phyloP scores from a whole-genome alignment of 53 echinoderm and acorn worm species.

The Arbacia lixula region DNA sequence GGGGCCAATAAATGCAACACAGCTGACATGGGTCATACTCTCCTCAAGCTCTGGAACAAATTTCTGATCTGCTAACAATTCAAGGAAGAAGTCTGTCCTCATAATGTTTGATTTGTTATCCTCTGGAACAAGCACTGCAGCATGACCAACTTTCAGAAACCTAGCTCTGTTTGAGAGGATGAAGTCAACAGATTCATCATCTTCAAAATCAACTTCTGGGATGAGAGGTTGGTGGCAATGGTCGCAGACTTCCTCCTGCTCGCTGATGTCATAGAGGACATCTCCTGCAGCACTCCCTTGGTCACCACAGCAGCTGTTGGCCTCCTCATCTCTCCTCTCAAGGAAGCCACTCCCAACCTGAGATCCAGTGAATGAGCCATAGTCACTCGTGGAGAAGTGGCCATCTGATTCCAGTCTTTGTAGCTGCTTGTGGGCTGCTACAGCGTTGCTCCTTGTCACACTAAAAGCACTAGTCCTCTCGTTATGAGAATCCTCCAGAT shows the following conservation, averaged over 20 bases:
- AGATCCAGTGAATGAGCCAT: conserved; percentile 86
- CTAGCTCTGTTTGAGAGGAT: conserved; percentile 84
- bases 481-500: conserved; percentile 49
- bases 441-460: conserved; percentile 35
- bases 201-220: conserved; percentile 73
- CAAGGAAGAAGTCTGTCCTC: conserved; percentile 77
- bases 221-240: conserved; percentile 68
- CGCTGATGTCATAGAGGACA: conserved; percentile 31
- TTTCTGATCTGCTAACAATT: conserved; percentile 67
- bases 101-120: conserved; percentile 83
- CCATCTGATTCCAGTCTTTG: conserved; percentile 67
- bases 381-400: conserved; percentile 88
- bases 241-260: conserved; percentile 66
- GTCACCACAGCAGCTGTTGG: conserved; percentile 85
- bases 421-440: conserved; percentile 42
- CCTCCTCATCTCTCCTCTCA: conserved; percentile 52
- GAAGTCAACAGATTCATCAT: conserved; percentile 66
- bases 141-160: conserved; percentile 70
- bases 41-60: conserved; percentile 70
- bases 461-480: conserved; percentile 66
- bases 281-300: conserved; percentile 84
- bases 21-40: conserved; percentile 62
- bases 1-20: conserved; percentile 82
- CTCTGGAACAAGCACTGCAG: conserved; percentile 87
- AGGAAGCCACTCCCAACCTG: conserved; percentile 67